phyloP scores from a whole-genome alignment of 2,113 vertebrate genomes.

The Lucifuga dentata region DNA sequence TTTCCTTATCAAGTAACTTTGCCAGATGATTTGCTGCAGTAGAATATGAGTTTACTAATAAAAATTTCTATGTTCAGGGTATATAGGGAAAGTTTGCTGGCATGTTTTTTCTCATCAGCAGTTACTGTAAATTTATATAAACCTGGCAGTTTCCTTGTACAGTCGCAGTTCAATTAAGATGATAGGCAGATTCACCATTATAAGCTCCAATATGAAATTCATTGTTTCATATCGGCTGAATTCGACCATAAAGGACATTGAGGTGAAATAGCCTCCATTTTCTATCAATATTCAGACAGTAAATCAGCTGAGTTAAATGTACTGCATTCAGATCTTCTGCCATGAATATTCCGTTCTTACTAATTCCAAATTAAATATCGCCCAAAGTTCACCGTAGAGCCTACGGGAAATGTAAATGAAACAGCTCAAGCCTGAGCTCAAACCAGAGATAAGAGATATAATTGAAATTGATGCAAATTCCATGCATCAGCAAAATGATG shows the following conservation, averaged over 20 bases:
- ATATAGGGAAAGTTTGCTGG: background rate
- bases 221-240: slow-evolving; percentile 54
- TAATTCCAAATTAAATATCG: slow-evolving; percentile 26
- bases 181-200: slow-evolving; percentile 26
- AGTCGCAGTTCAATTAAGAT: slow-evolving; percentile 45
- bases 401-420: slow-evolving; percentile 48
- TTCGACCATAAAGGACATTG: slow-evolving; percentile 52
- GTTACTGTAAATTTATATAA: slow-evolving; percentile 8
- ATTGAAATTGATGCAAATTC: slow-evolving; percentile 13
- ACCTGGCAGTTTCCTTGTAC: slow-evolving; percentile 21
- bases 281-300: slow-evolving; percentile 44
- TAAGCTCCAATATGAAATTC: slow-evolving; percentile 51
- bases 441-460: slow-evolving; percentile 8
- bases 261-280: slow-evolving; percentile 43
- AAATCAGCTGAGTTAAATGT: slow-evolving; percentile 27
- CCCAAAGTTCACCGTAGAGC: slow-evolving; percentile 1
- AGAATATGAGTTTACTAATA: slow-evolving; percentile 9
- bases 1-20: slow-evolving; percentile 12
- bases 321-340: slow-evolving; percentile 16
- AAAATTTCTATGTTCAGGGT: too few species aligned
- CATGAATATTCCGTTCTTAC: slow-evolving; percentile 8
- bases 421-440: slow-evolving; percentile 1
- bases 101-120: slow-evolving; percentile 1
- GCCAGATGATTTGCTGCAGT: slow-evolving; percentile 9
- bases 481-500: background rate